Conservation (phyloP, 2,797 vertebrate species). For the Lophotriccus pileatus region DNA sequence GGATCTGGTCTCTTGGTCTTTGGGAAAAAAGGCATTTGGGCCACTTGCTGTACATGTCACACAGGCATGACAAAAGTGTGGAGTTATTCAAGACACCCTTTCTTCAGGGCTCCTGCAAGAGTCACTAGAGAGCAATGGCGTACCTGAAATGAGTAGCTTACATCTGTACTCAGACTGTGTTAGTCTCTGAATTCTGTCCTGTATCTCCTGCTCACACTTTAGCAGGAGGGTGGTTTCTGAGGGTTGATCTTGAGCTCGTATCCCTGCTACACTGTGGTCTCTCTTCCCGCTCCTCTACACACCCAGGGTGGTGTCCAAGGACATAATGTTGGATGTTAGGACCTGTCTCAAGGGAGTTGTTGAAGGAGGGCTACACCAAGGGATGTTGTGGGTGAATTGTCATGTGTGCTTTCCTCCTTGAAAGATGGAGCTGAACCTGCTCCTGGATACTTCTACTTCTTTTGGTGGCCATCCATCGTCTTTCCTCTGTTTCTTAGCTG, state of each 20-base stretch:
- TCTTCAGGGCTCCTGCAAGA: neutral
- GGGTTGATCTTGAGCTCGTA: neutral
- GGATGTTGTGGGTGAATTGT: neutral
- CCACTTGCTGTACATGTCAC: neutral
- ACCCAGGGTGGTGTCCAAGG: neutral
- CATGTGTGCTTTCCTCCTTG: neutral
- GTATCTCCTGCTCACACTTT: neutral
- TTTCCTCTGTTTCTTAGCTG: neutral
- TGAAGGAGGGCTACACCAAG: neutral
- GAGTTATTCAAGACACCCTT: neutral
- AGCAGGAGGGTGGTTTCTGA: neutral
- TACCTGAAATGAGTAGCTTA: neutral
- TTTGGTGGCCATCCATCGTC: neutral
- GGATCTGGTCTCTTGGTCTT: neutral
- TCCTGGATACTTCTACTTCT: neutral
- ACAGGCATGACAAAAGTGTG: neutral
- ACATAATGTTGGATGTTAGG: neutral
- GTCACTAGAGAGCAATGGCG: neutral
- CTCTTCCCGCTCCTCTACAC: neutral
- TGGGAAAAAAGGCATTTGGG: neutral
- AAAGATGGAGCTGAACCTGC: neutral
- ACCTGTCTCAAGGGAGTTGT: neutral
- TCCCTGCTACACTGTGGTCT: neutral
- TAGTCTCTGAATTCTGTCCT: neutral
- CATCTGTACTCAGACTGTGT: accelerated